phyloP scores from a whole-genome alignment of 2,797 vertebrate genomes.

The Champsocephalus gunnari region DNA sequence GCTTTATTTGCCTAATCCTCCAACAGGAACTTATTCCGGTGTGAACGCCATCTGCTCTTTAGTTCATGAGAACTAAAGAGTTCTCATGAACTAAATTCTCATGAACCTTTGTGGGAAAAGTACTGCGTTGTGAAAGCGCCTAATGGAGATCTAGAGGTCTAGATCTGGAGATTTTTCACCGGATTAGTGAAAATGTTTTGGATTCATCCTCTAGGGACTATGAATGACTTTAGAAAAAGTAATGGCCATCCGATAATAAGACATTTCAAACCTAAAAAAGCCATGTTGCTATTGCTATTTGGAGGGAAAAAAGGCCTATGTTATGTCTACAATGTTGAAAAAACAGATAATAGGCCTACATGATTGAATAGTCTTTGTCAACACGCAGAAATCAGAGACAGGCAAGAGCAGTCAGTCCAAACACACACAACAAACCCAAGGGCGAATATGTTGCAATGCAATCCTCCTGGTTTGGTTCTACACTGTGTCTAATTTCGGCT shows the following conservation, averaged over 20 bases:
- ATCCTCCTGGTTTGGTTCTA: background rate
- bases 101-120: too few species aligned
- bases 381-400: conserved; percentile 4
- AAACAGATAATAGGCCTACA: background rate
- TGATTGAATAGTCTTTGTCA: conserved; percentile 2
- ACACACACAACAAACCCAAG: background rate
- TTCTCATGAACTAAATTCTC: too few species aligned
- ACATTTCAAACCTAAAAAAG: background rate
- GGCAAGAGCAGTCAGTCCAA: background rate
- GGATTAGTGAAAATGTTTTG: background rate
- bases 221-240: background rate
- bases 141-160: background rate
- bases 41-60: too few species aligned
- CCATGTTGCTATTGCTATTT: background rate
- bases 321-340: conserved; percentile 1
- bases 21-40: too few species aligned
- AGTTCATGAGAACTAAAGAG: too few species aligned
- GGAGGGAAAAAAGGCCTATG: background rate
- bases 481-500: conserved; percentile 20
- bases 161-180: background rate
- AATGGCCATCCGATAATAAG: background rate
- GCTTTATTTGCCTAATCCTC: too few species aligned
- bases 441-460: background rate
- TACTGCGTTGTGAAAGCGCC: too few species aligned
- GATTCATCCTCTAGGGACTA: background rate